Base-by-base conservation (phyloP, 2,888 invertebrate genomes). In the Meiosimyza decipiens region DNA sequence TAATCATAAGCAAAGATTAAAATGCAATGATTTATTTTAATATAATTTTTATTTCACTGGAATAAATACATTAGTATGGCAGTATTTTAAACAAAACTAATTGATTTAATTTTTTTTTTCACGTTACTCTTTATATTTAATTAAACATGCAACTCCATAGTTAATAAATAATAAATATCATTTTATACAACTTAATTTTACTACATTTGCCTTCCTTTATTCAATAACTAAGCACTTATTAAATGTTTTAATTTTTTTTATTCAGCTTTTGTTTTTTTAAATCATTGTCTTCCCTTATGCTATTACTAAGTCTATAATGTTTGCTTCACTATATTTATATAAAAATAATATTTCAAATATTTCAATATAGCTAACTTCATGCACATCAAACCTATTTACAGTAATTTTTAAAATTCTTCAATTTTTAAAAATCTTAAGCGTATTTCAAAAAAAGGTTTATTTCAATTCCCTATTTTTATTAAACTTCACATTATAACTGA, bases 401-500 rank as follows among this genome's bases (percentile, higher is more conserved):
- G 9, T 5, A 54, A 54, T 16, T 16, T 54, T 54, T 54, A 54
- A 54, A 18, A 57, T 63, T 18, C 12, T 22, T 15, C 5, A 18
- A n/a, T 57, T 33, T 63, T 62, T n/a, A 11, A 49, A 63, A 66
- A 66, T 40, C 12, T 18, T 70, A 70, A 70, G 70, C 70, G 70
- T 70, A 70, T 70, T 70, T 63, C 51, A 40, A 62, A 57, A 57
- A 57, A 57, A 57, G 13, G n/a, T 40, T 33, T 7, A 7, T 13
- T 6, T 60, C 11, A 11, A 40, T 22, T 51, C 6, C 28, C 28
- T 28, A 28, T 28, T 28, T 28, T 28, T 4, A 28, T 3, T 28
- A 28, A 28, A 47, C n/a, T 18, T 70, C 63, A 70, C 70, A 70
- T 70, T n/a, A 70, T 63, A 18, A 70, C 70, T 47, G 70, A 69